A percentile compares a stretch with the other conserved stretches of the same genome.
Evolutionary conservation across 2,888 invertebrate genomes (phyloP).

Genomic region (Nesidiocoris tenuis): DNA sequence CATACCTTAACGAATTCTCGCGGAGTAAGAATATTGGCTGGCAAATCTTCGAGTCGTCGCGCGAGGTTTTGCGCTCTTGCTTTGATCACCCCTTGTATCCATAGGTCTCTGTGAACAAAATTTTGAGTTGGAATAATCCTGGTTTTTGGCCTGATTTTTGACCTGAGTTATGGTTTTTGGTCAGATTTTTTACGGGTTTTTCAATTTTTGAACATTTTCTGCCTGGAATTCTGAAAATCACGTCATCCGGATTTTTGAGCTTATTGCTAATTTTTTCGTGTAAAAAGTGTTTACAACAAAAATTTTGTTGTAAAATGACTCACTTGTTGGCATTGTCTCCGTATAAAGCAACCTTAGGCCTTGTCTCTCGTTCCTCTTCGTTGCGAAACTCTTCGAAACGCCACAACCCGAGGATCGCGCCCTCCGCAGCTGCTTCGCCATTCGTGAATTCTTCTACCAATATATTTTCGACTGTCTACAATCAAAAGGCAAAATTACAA

Average conservation of each 20-base stretch:
- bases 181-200: no score
- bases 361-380: slow-evolving; percentile 32
- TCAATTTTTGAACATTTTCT: no score
- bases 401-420: slow-evolving; percentile 43
- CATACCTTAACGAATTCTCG: slow-evolving; percentile 46
- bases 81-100: slow-evolving; percentile 40
- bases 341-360: slow-evolving; percentile 36
- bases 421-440: slow-evolving; percentile 46
- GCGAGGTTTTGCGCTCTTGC: slow-evolving; percentile 46
- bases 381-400: slow-evolving; percentile 43
- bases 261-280: no score
- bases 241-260: no score
- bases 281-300: no score
- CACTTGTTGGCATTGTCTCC: slow-evolving; percentile 10
- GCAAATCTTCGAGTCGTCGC: slow-evolving; percentile 41
- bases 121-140: background rate
- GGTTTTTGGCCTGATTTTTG: no score
- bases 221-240: no score
- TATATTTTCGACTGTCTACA: slow-evolving; percentile 37
- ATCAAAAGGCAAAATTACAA: background rate
- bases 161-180: no score
- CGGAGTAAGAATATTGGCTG: slow-evolving; percentile 46
- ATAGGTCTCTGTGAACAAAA: slow-evolving; percentile 36
- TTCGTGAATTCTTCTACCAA: slow-evolving; percentile 39
- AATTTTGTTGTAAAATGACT: no score